Conservation (phyloP, 1,140 invertebrate species). For the Drosophila arawakana region DNA sequence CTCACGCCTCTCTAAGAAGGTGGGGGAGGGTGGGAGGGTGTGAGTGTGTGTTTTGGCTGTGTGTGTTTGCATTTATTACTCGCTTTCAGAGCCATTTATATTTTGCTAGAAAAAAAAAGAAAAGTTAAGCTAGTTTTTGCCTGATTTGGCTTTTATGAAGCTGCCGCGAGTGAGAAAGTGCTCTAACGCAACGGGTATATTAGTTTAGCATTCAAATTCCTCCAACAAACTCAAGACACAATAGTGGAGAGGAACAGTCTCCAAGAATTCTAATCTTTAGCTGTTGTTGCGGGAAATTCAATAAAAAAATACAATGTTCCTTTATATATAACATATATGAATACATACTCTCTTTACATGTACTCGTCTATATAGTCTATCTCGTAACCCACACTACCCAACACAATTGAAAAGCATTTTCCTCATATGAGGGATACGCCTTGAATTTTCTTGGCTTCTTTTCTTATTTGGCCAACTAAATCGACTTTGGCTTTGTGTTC, state of each 20-base stretch:
- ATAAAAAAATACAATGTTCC: constrained; percentile 9
- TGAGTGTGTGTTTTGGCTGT: constrained; percentile 22
- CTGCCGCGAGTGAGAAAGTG: not conserved
- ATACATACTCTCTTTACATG: constrained; percentile 1
- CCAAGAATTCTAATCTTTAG: constrained; percentile 5
- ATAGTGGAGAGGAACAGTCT: not conserved
- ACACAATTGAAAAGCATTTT: not conserved
- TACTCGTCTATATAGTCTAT: not conserved
- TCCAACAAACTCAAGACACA: not conserved
- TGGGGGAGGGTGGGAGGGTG: not conserved
- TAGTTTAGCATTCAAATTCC: not conserved
- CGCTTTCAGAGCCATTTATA: constrained; percentile 80
- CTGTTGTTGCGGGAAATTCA: constrained; percentile 53
- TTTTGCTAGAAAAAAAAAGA: constrained; percentile 13
- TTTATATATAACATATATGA: not conserved
- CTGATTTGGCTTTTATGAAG: constrained; percentile 55
- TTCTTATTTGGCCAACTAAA: constrained; percentile 69
- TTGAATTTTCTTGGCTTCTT: constrained; percentile 55
- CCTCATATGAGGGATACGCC: constrained; percentile 19
- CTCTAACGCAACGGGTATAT: not conserved
- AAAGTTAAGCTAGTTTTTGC: not conserved
- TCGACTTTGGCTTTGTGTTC: constrained; percentile 68
- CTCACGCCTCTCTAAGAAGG: constrained; percentile 54
- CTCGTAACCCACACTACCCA: not conserved
- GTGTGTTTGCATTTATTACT: constrained; percentile 74